A percentile compares a stretch with the other conserved stretches of the same genome.
Evolutionary conservation across 2,797 vertebrate species (phyloP).

Genomic region (Pangasius krempfi): DNA sequence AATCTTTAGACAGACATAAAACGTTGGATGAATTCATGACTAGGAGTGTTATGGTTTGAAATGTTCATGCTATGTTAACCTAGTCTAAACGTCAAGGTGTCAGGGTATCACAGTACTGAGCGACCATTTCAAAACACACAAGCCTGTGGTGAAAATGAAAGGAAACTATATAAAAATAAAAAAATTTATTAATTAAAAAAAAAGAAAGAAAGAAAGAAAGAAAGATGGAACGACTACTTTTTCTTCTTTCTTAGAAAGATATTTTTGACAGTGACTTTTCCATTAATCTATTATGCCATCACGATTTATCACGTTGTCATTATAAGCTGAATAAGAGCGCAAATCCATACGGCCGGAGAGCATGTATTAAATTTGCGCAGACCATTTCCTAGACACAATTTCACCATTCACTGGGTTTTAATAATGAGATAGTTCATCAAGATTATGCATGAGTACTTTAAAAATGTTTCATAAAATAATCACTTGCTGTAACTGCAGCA

Average conservation of each 20-base stretch:
- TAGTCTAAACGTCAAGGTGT: not conserved
- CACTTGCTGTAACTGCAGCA: not conserved
- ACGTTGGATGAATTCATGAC: not conserved
- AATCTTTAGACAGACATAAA: not conserved
- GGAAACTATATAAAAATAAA: not conserved
- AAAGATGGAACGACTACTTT: not conserved
- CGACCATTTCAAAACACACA: not conserved
- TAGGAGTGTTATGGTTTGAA: not conserved
- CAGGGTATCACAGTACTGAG: not conserved
- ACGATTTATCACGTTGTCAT: not conserved
- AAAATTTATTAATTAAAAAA: not conserved
- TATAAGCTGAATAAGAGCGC: not conserved
- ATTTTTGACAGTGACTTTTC: not conserved
- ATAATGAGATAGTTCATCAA: conserved; percentile 16
- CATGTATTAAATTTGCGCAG: not conserved
- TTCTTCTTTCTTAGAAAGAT: not conserved
- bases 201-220: too few species aligned
- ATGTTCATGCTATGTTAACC: not conserved
- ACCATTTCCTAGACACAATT: conserved; percentile 10
- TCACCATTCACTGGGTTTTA: not conserved
- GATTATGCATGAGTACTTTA: not conserved
- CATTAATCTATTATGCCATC: not conserved
- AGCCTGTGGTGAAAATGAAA: not conserved
- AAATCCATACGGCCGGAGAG: not conserved
- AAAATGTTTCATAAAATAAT: not conserved